Base-by-base conservation (phyloP, 92 coral and sea anemone genomes). In the Desmophyllum pertusum region DNA sequence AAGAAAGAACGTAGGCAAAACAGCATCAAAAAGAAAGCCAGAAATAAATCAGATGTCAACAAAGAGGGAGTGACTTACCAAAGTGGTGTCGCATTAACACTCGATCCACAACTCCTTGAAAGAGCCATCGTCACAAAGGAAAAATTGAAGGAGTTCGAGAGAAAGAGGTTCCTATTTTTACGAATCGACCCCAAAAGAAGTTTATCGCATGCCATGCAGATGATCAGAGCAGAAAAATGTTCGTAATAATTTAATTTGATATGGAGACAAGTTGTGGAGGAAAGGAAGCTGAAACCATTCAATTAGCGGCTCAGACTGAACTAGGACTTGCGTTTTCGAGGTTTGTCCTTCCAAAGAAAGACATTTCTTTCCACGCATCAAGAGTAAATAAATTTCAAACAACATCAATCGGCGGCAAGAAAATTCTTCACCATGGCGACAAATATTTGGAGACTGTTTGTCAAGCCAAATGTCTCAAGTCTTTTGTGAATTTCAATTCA, bases 1-100 rank as follows among this genome's bases (percentile, higher is more conserved):
- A 64, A 64, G 36, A 64, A 64, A 35, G 19, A 66, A 66, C 71
- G 46, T 38, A 68, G 31, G 29, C 23, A 68, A 68, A 68, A 68
- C 10, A 37, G 5, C 73, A 17, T 21, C 0, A 18, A 17, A 21
- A 68, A 68, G 46, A 38, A 68, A 30, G 70, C 39, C 17, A 65
- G 70, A 65, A 65, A 33, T 65, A 33, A 3, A 65, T 30, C 70
- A 10, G 38, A 33, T 10, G 41, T 10, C 31, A 33, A 65, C 42
- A 65, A 30, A 33, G 39, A 65, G 42, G 40, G 42, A 35, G 40
- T 30, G 7, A 35, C 70, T 65, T 65, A 30, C 42, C 70, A 65
- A 65, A 65, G 70, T 65, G 41, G 70, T 65, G 70, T 65, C 1
- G 41, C 40, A 10, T 17, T 29, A 1, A 67, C 45, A 17, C 0